phyloP scores from a whole-genome alignment of 1,140 invertebrate genomes.

The Himalopsyche phryganea region DNA sequence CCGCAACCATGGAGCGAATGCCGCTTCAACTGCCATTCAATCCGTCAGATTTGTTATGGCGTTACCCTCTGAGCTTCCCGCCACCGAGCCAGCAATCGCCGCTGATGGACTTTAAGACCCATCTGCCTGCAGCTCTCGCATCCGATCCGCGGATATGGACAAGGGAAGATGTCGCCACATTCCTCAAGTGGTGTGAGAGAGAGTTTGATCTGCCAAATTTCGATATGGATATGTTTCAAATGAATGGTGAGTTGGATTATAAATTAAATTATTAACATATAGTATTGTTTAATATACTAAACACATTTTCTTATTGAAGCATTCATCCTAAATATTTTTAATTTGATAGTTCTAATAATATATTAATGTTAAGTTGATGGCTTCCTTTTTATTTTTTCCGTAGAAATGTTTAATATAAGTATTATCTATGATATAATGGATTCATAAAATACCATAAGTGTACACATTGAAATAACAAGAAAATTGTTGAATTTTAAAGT shows the following conservation, averaged over 20 bases:
- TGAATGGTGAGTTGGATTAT: constrained; percentile 87
- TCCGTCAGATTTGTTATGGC: constrained; percentile 74
- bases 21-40: constrained; percentile 48
- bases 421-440: too few relatives aligned
- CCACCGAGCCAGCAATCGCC: constrained; percentile 61
- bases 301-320: too few relatives aligned
- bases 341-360: too few relatives aligned
- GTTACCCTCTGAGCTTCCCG: constrained; percentile 70
- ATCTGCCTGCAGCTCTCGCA: constrained; percentile 74
- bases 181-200: constrained; percentile 87
- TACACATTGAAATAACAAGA: too few relatives aligned
- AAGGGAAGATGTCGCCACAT: constrained; percentile 83
- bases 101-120: constrained; percentile 80
- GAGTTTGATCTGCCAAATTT: constrained; percentile 90
- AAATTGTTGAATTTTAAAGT: too few relatives aligned
- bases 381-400: too few relatives aligned
- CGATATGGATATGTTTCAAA: constrained; percentile 92
- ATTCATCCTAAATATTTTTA: too few relatives aligned
- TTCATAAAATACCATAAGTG: too few relatives aligned
- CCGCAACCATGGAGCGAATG: constrained; percentile 51
- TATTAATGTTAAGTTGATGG: too few relatives aligned
- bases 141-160: constrained; percentile 87
- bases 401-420: too few relatives aligned
- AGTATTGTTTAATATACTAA: too few relatives aligned
- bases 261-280: too few relatives aligned